Evolutionary conservation across 2,888 invertebrate species (phyloP), one percentile per base, ranked within the genome.

Genomic region (Tetragonisca angustula): DNA sequence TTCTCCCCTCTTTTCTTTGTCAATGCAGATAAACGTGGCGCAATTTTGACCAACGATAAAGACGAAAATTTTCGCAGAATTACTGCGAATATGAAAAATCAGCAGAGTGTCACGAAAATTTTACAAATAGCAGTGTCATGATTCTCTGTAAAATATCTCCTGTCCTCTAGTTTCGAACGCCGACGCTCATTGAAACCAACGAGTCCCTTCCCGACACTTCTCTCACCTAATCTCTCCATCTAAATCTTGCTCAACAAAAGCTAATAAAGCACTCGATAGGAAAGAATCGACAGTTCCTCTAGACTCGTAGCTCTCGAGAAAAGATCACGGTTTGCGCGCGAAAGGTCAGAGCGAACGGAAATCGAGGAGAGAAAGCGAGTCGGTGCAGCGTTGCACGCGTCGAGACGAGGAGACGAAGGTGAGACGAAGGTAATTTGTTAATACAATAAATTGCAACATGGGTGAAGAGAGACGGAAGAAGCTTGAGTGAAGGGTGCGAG

Each of bases 361-460:
- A 76, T 62, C 81, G 50, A 68, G 74, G 76, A 87, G 87, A 87
- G 87, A 88, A 76, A 36, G 74, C 36, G 69, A 43, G 43, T 50
- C 80, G 56, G 61, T 36, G 75, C 71, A 78, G 67, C 67, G 61
- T 59, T 61, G 81, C 70, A 80, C 85, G 71, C 86, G 83, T 85
- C 83, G 86, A 89, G 74, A 71, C 54, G 56, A 65, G 43, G 24
- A 75, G 83, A 52, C 84, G 79, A 74, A 89, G 81, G 84, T n/a
- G 27, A 76, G 83, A 84, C 1, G 88, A 87, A 88, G 88, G 87
- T 89, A 90, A 90, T 91, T 91, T 90, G 90, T 91, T 89, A 90
- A 91, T 90, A 79, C 87, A 88, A 90, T 91, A 88, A 90, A 91
- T 91, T 85, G 88, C 86, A 75, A 43, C 77, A 36, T 43, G 76